Percentiles rank a stretch among this genome's conserved stretches.
phyloP scores from a whole-genome alignment of 2,797 vertebrate genomes.

The Catharus ustulatus region DNA sequence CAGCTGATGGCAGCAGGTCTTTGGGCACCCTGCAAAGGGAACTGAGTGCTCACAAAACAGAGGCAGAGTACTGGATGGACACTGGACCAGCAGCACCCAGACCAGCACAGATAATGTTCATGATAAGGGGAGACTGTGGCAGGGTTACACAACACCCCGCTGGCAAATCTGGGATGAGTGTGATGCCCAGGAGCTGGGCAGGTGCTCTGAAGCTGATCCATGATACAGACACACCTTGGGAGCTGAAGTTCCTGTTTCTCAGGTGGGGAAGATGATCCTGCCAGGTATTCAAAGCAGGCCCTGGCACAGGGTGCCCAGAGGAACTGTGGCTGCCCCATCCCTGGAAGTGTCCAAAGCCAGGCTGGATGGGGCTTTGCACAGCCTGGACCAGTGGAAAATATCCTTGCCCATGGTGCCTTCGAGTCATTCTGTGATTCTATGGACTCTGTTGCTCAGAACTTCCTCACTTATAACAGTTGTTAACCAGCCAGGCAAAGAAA shows the following conservation, averaged over 20 bases:
- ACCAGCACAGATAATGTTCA: rapidly evolving
- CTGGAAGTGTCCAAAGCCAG: background rate
- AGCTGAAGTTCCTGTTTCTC: background rate
- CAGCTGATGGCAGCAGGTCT: background rate
- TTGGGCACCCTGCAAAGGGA: background rate
- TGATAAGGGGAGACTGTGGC: background rate
- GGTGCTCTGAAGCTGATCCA: background rate
- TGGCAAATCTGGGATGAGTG: background rate
- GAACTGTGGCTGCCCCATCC: background rate
- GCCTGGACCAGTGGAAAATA: background rate
- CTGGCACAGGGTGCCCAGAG: background rate
- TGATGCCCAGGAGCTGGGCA: background rate
- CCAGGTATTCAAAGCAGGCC: background rate
- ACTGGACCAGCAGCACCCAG: rapidly evolving
- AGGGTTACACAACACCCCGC: rapidly evolving
- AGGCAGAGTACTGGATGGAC: background rate
- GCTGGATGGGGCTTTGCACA: background rate
- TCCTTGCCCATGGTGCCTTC: background rate
- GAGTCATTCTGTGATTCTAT: background rate
- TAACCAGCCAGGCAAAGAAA: background rate
- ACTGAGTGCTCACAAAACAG: background rate
- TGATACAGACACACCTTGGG: rapidly evolving
- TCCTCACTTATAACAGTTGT: background rate
- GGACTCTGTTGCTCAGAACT: background rate
- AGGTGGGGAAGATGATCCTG: background rate